These are phyloP conservation scores for Lophius americanus DNA, from an alignment of 2,797 vertebrate species.

Conservation along the genomic window DNA sequence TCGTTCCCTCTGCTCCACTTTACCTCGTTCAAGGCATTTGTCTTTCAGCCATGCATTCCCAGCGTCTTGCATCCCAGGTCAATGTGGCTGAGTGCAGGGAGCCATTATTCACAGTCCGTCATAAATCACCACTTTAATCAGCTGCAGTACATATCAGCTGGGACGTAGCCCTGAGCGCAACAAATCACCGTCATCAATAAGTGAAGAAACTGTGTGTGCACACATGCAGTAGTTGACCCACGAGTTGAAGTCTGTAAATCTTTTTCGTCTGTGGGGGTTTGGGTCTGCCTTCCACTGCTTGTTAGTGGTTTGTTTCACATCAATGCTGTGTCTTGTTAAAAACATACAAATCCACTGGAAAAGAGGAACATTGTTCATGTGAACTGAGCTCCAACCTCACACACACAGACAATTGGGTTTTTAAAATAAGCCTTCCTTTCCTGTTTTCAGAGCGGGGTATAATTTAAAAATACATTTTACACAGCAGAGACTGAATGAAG, in stretches of 20 bases:
- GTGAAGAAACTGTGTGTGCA: slow-evolving; percentile 26
- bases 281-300: slow-evolving; percentile 32
- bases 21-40: slow-evolving; percentile 52
- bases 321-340: slow-evolving; percentile 18
- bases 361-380: not conserved
- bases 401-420: too few relatives aligned
- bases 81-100: slow-evolving; percentile 37
- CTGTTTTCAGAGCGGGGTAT: too few relatives aligned
- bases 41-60: slow-evolving; percentile 21
- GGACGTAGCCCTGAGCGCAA: slow-evolving; percentile 19
- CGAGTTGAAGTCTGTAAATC: slow-evolving; percentile 37
- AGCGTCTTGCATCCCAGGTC: slow-evolving; percentile 41
- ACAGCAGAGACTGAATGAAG: too few relatives aligned
- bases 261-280: slow-evolving; percentile 19
- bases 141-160: slow-evolving; percentile 41
- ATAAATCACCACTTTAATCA: slow-evolving; percentile 65
- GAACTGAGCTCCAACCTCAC: not conserved
- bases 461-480: too few relatives aligned
- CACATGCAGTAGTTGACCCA: slow-evolving; percentile 38
- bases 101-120: slow-evolving; percentile 37
- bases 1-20: slow-evolving; percentile 46
- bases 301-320: slow-evolving; percentile 49
- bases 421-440: too few relatives aligned
- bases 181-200: slow-evolving; percentile 60
- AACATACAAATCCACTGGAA: not conserved